phyloP scores from a whole-genome alignment of 2,888 invertebrate species.

The Nysson spinosus region DNA sequence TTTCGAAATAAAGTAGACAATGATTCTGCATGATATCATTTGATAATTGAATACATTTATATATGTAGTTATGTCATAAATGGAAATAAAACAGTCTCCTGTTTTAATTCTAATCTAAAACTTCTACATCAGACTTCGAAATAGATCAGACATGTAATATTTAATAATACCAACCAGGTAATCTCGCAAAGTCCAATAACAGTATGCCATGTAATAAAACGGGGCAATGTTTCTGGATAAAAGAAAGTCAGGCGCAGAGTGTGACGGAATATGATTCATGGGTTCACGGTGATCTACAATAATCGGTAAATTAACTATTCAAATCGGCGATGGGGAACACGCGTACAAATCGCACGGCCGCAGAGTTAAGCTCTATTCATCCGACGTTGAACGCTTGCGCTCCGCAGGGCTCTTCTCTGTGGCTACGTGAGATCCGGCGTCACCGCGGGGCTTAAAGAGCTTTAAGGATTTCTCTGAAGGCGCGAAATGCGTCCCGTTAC shows the following conservation, averaged over 20 bases:
- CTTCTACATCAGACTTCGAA: too few relatives aligned
- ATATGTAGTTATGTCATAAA: too few relatives aligned
- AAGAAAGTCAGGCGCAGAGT: background rate
- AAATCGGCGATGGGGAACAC: conserved; percentile 54
- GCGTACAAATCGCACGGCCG: conserved; percentile 58
- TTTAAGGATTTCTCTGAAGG: conserved; percentile 55
- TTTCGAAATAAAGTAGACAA: too few relatives aligned
- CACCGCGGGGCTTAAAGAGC: conserved; percentile 58
- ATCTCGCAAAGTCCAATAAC: too few relatives aligned
- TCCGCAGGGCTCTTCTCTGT: conserved; percentile 14
- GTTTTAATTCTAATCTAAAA: too few relatives aligned
- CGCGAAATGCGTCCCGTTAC: conserved; percentile 45
- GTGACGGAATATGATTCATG: background rate
- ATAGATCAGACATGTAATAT: too few relatives aligned
- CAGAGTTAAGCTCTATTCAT: conserved; percentile 63
- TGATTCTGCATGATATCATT: too few relatives aligned
- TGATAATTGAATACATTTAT: too few relatives aligned
- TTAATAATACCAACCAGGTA: too few relatives aligned
- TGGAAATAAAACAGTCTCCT: too few relatives aligned
- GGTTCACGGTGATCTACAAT: conserved; percentile 22
- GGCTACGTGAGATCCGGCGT: conserved; percentile 61
- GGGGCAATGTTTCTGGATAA: background rate
- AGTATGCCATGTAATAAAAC: too few relatives aligned
- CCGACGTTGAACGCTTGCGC: conserved; percentile 54
- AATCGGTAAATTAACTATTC: conserved; percentile 59